phyloP scores from a whole-genome alignment of 1,140 invertebrate species.

The Drosophila athabasca region DNA sequence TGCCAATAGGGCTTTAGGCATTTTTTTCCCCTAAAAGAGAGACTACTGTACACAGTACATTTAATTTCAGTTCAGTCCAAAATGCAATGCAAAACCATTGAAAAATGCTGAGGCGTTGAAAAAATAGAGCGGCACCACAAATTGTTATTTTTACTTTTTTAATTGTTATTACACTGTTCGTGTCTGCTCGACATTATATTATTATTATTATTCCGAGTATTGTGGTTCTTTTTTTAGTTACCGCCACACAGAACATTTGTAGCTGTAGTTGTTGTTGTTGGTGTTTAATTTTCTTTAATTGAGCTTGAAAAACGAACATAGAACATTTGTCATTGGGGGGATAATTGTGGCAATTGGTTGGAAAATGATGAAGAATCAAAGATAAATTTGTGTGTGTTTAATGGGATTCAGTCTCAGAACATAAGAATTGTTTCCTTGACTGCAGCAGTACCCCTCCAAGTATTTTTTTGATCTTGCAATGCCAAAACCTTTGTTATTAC shows the following conservation, averaged over 20 bases:
- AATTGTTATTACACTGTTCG: constrained; percentile 72
- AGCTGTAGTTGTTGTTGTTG: constrained; percentile 35
- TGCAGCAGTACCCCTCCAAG: too few species aligned
- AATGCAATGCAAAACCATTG: constrained; percentile 67
- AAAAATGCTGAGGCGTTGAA: constrained; percentile 78
- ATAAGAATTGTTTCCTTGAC: not conserved
- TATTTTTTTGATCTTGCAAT: too few species aligned
- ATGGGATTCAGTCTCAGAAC: not conserved
- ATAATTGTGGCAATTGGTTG: constrained; percentile 64
- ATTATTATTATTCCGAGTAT: constrained; percentile 5
- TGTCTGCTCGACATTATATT: not conserved
- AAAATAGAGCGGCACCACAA: constrained; percentile 75
- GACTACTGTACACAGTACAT: constrained; percentile 22
- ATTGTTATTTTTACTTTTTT: constrained; percentile 76
- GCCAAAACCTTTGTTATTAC: too few species aligned
- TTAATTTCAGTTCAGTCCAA: constrained; percentile 20
- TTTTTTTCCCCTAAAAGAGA: too few species aligned
- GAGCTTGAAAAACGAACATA: constrained; percentile 36
- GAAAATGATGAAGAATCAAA: constrained; percentile 19
- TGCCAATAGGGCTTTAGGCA: too few species aligned
- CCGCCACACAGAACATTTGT: constrained; percentile 16
- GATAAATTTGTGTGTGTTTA: constrained; percentile 13
- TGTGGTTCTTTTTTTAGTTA: constrained; percentile 40
- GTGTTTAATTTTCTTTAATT: constrained; percentile 77
- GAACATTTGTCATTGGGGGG: not conserved